Evolutionary conservation across 2,888 invertebrate species (phyloP), one percentile per base, ranked within the genome.

Genomic region (Heliconius sara): DNA sequence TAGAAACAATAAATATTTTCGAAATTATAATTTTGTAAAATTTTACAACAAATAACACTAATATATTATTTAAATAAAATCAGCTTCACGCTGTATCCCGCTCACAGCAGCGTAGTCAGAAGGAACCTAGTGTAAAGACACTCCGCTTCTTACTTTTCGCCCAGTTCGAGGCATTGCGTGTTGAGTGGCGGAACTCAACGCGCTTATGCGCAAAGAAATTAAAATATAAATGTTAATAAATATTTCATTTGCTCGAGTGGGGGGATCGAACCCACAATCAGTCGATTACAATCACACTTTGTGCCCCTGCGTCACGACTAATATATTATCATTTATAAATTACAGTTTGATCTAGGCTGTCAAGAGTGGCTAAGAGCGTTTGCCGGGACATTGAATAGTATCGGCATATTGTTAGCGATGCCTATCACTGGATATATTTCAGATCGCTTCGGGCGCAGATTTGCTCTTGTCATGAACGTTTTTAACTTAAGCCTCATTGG

Each of bases 401-500:
- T 96, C 72, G 97, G 96, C 19, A 96, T 96, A 84, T 95, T 97
- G 84, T 89, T 96, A 80, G 96, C 96, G n/a, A 91, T 96, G 83
- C 96, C 96, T 1, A 89, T 96, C 63, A 95, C 96, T 9, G 97
- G 97, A 65, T 93, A 95, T 75, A 86, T 97, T 63, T 97, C 97
- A 3, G 97, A 97, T 89, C 96, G 93, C 79, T 95, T 89, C 79
- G 95, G 95, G 13, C 88, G 95, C 68, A 90, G 92, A 70, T 88
- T 90, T n/a, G 87, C 93, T 19, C 86, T 95, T 68, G 88, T 93
- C 19, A 83, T 89, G 43, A 89, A 90, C 76, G 89, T 93, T 52
- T 88, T 90, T 81, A 86, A 91, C 70, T 86, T 91, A 22, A 91
- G 91, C 25, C 83, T 93, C 27, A 88, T 96, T 30, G 96, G 96